Evolutionary conservation across 1,140 invertebrate species (phyloP), one percentile per base, ranked within the genome.

Genomic region (Drosophila littoralis): DNA sequence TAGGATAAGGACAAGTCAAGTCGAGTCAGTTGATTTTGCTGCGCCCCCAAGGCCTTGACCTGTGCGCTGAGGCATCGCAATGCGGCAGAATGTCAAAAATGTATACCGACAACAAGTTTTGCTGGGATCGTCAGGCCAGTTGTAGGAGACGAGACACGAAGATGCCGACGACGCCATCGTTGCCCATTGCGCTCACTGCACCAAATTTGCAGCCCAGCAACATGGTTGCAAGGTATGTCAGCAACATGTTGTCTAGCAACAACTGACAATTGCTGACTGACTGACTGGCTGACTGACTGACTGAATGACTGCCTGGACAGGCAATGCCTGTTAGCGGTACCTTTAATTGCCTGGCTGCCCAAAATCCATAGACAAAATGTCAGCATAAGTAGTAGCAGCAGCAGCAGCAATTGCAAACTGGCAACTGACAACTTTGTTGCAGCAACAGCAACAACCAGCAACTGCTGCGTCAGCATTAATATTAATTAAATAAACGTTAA

Each of bases 401-500:
- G 28, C 46, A 51, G 12, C 63, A 52, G 67, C 64, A 73, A 67
- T 57, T 43, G 22, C 58, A 75, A 75, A 58, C 46, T 58, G 35
- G 13, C 60, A 65, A 69, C 33, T 74, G 71, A 73, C 65, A 74
- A 55, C 71, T 63, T 55, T 69, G 33, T 74, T 68, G 45, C 60
- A 65, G 33, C 52, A 32, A 40, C 63, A 66, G 5, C 46, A 52
- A 1, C 33, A 42, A 72, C 8, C 36, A n/a, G 65, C 69, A 50
- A 40, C 46, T 50, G 52, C 45, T 40, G 69, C 61, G 22, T 42
- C 76, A 81, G 83, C 88, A 90, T 90, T 90, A 90, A 91, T 91
- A 91, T 91, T 91, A 91, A 91, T 91, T 91, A 91, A 88, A 91
- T 90, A 90, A 90, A 90, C 81, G 85, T 89, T 89, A 90, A 90